A percentile compares a stretch with the other conserved stretches of the same genome.
phyloP scores from a whole-genome alignment of 2,797 vertebrate species.

The Neostethus bicornis region DNA sequence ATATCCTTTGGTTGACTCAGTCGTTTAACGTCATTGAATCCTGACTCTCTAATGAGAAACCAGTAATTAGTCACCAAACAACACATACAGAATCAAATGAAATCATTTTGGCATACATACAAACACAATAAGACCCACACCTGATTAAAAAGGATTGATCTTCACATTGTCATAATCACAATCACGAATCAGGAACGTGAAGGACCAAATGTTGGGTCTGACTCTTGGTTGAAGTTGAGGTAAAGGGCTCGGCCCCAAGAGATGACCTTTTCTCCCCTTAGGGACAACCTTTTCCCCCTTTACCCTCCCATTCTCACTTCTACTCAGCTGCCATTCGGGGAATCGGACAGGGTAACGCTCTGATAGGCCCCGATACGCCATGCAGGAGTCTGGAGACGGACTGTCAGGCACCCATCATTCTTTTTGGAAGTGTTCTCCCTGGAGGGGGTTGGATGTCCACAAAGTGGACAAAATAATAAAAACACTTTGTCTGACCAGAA shows the following conservation, averaged over 20 bases:
- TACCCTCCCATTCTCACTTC: slow-evolving; percentile 18
- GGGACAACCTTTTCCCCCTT: slow-evolving; percentile 15
- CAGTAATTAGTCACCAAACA: too few relatives aligned
- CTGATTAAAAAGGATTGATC: too few relatives aligned
- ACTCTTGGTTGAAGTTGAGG: slow-evolving; percentile 35
- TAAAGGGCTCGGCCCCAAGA: slow-evolving; percentile 47
- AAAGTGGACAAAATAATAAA: slow-evolving; percentile 46
- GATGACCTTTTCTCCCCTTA: slow-evolving; percentile 44
- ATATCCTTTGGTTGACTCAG: too few relatives aligned
- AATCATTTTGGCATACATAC: too few relatives aligned
- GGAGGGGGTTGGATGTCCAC: slow-evolving; percentile 23
- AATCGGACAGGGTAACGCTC: slow-evolving; percentile 53
- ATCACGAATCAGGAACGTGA: too few relatives aligned
- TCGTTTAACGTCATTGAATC: too few relatives aligned
- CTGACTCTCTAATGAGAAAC: too few relatives aligned
- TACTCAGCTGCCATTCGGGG: slow-evolving; percentile 55
- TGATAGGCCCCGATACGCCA: slow-evolving; percentile 49
- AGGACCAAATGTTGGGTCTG: too few relatives aligned
- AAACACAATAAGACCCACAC: too few relatives aligned
- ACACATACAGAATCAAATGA: too few relatives aligned
- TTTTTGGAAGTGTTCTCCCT: slow-evolving; percentile 50
- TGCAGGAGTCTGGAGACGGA: slow-evolving; percentile 63
- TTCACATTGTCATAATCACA: too few relatives aligned
- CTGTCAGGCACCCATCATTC: slow-evolving; percentile 71
- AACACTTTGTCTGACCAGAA: slow-evolving; percentile 20